These are phyloP conservation scores for Lepidochrysops patricia DNA, from an alignment of 2,888 invertebrate species.

Conservation along the genomic window DNA sequence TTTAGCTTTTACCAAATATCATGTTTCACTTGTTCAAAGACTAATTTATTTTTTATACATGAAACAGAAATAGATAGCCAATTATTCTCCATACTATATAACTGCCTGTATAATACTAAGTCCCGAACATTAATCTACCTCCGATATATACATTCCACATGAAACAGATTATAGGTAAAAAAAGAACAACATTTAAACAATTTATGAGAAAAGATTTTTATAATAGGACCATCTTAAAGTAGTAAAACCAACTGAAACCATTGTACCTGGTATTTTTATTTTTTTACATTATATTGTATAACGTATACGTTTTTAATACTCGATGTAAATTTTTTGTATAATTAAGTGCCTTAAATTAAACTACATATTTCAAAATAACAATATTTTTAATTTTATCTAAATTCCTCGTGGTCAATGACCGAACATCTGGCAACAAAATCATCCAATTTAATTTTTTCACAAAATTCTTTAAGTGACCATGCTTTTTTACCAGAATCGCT, in stretches of 20 bases:
- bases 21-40: too few species aligned
- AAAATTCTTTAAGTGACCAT: constrained; percentile 64
- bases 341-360: constrained; percentile 31
- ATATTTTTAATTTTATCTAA: background rate
- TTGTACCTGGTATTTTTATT: constrained; percentile 23
- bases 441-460: constrained; percentile 55
- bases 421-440: constrained; percentile 57
- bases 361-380: constrained; percentile 8
- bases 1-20: too few species aligned
- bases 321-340: constrained; percentile 19
- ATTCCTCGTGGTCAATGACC: constrained; percentile 24
- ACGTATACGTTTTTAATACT: constrained; percentile 19
- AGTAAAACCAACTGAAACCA: background rate
- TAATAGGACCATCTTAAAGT: too few species aligned
- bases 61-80: too few species aligned
- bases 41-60: too few species aligned
- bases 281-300: constrained; percentile 21
- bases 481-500: constrained; percentile 28
- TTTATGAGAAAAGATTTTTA: too few species aligned
- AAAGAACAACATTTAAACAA: too few species aligned
- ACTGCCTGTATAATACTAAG: too few species aligned
- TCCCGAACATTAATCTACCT: too few species aligned
- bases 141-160: too few species aligned
- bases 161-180: too few species aligned
- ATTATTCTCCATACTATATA: too few species aligned